These are phyloP conservation scores for Excalfactoria chinensis DNA, from an alignment of 2,113 vertebrate genomes.

Conservation along the genomic window DNA sequence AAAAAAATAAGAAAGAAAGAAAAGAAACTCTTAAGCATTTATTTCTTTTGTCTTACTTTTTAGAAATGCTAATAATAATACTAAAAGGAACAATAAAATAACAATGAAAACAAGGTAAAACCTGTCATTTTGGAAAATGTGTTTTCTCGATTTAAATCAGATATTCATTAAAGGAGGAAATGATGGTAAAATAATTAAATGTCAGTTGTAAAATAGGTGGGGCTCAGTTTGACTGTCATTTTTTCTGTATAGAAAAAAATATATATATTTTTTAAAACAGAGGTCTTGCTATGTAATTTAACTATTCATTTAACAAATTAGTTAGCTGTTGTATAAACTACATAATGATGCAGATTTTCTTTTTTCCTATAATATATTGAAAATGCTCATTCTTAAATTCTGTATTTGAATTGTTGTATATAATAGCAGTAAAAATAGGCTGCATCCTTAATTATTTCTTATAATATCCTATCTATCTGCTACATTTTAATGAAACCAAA, in stretches of 20 bases:
- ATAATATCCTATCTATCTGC: background rate
- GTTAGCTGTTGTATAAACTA: rapidly evolving
- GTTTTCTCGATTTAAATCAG: background rate
- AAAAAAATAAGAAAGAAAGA: too few species aligned
- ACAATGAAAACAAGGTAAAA: rapidly evolving
- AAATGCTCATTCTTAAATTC: background rate
- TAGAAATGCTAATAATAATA: too few species aligned
- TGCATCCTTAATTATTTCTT: background rate
- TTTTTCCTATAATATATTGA: background rate
- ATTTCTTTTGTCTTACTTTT: too few species aligned
- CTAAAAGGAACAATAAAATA: background rate
- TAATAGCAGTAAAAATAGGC: background rate
- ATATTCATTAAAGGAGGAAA: background rate
- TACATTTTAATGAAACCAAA: background rate
- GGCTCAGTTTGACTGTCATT: background rate
- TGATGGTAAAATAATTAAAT: background rate
- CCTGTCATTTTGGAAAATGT: rapidly evolving
- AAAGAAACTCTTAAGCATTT: too few species aligned
- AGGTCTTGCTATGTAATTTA: background rate
- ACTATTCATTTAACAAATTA: rapidly evolving
- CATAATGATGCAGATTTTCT: background rate
- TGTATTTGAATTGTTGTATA: background rate
- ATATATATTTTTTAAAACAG: background rate
- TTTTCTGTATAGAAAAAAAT: background rate
- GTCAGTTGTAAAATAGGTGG: background rate